Evolutionary conservation across 2,797 vertebrate species (phyloP).

Genomic region (Etheostoma nigrum): DNA sequence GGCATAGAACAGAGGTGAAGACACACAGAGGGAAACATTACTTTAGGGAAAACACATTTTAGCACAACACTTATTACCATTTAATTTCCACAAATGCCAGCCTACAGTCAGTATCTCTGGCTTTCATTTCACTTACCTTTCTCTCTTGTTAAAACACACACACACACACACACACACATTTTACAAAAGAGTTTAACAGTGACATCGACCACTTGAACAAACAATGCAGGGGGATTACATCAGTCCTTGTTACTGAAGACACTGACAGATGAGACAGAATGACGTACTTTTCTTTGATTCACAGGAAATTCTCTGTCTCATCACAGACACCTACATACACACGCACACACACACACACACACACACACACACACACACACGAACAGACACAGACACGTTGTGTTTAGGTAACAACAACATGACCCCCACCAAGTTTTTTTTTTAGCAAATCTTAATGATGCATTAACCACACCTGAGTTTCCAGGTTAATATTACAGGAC

Average conservation of each 20-base stretch:
- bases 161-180: neutral
- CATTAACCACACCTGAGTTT: neutral
- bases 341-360: neutral
- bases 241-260: conserved; percentile 37
- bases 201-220: conserved; percentile 16
- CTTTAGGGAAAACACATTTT: neutral
- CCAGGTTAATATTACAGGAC: neutral
- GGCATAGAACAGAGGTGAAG: neutral
- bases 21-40: conserved; percentile 8
- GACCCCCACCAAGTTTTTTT: no score
- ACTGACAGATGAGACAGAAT: conserved; percentile 30
- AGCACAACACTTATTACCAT: neutral
- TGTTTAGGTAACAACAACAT: no score
- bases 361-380: neutral
- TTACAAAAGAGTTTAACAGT: neutral
- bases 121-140: neutral
- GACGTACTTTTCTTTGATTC: conserved; percentile 38
- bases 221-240: conserved; percentile 18
- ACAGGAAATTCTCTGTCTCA: conserved; percentile 44
- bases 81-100: neutral
- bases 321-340: neutral
- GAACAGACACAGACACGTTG: no score
- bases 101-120: neutral
- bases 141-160: neutral
- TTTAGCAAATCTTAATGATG: neutral